These are phyloP conservation scores for Stichodactyla mertensii DNA, from an alignment of 64 coral and sea anemone genomes.

Conservation along the genomic window DNA sequence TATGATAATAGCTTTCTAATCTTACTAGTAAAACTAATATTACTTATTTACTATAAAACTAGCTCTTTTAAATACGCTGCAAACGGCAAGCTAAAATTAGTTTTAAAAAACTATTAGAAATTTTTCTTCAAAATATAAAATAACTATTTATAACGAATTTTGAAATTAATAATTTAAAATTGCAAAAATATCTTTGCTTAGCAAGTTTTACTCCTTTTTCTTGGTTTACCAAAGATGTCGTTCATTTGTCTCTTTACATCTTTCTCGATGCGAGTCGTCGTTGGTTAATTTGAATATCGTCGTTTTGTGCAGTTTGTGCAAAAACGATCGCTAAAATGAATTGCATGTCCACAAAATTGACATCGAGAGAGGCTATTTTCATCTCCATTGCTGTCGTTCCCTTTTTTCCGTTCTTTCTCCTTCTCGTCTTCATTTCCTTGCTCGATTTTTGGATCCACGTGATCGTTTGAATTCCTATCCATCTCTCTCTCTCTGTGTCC, in stretches of 20 bases:
- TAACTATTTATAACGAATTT: neutral
- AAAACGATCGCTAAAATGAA: constrained; percentile 38
- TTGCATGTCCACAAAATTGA: constrained; percentile 18
- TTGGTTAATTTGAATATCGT: neutral
- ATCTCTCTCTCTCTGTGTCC: neutral
- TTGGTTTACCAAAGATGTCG: neutral
- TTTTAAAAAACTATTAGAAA: neutral
- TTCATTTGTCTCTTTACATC: too few relatives aligned
- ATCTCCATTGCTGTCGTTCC: neutral
- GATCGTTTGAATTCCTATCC: neutral
- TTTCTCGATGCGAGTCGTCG: too few relatives aligned
- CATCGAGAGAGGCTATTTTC: constrained; percentile 22
- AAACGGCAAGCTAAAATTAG: neutral
- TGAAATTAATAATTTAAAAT: neutral
- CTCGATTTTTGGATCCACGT: neutral
- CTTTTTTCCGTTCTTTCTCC: neutral
- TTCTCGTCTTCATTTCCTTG: constrained; percentile 8
- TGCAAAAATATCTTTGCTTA: neutral
- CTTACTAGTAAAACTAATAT: neutral
- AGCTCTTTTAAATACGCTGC: neutral
- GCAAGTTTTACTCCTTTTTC: neutral
- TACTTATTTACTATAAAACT: too few relatives aligned
- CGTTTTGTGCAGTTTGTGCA: constrained; percentile 42
- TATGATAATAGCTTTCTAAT: too few relatives aligned
- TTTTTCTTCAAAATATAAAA: neutral